Conservation (phyloP, 2,888 invertebrate genomes). For the Erebia ligea region DNA sequence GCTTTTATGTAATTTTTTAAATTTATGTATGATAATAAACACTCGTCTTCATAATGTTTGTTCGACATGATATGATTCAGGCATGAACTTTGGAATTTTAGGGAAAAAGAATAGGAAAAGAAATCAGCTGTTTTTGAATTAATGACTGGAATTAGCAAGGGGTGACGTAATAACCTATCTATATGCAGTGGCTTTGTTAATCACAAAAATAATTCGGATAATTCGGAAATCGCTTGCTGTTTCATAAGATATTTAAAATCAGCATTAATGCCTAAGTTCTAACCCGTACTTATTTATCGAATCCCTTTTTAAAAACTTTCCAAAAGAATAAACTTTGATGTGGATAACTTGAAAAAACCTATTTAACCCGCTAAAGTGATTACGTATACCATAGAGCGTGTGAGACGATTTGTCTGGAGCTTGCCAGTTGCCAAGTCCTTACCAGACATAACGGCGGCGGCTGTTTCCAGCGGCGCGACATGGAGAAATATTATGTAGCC, state of each 20-base stretch:
- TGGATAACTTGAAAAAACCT: slow-evolving; percentile 3
- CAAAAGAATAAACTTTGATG: not conserved
- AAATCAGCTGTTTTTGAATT: not conserved
- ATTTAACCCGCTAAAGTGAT: slow-evolving; percentile 1
- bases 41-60: not conserved
- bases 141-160: too few relatives aligned
- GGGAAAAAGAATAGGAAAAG: not conserved
- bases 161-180: too few relatives aligned
- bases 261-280: not conserved
- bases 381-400: not conserved
- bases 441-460: slow-evolving; percentile 35
- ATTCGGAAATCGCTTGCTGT: too few relatives aligned
- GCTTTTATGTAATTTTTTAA: slow-evolving; percentile 33
- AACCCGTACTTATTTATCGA: not conserved
- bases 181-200: too few relatives aligned
- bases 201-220: too few relatives aligned
- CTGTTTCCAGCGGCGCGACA: slow-evolving; percentile 25
- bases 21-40: not conserved
- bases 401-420: slow-evolving; percentile 21
- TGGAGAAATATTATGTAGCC: slow-evolving; percentile 16
- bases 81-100: not conserved
- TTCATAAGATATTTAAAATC: too few relatives aligned
- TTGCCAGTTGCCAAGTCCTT: slow-evolving; percentile 32
- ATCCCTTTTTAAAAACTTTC: not conserved
- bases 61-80: not conserved